Conservation (phyloP, 2,113 vertebrate species). For the Odontophorus gujanensis region DNA sequence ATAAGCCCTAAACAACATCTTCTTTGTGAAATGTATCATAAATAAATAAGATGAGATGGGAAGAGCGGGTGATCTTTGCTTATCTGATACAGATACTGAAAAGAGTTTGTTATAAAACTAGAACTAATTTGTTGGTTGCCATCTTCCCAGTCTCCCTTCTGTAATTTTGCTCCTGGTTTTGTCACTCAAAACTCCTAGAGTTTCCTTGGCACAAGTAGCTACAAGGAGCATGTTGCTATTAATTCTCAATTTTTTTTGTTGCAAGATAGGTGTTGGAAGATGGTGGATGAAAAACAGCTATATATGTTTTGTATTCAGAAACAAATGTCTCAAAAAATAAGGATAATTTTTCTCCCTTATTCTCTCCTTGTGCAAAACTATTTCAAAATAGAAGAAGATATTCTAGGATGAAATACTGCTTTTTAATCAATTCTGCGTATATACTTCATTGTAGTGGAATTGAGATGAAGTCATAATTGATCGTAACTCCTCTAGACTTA, state of each 20-base stretch:
- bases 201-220: not conserved
- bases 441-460: not conserved
- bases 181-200: not conserved
- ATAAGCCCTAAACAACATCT: constrained; percentile 53
- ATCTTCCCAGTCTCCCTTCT: not conserved
- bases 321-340: not conserved
- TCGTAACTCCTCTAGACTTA: not conserved
- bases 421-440: not conserved
- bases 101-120: constrained; percentile 6
- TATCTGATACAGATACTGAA: constrained; percentile 27
- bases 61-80: constrained; percentile 39
- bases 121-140: not conserved
- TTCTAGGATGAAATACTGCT: not conserved
- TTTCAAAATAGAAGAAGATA: not conserved
- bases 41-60: constrained; percentile 53
- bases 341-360: not conserved
- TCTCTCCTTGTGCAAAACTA: not conserved
- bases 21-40: constrained; percentile 42
- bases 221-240: not conserved
- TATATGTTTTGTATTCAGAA: not conserved
- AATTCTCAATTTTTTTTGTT: not conserved
- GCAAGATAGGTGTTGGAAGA: not conserved
- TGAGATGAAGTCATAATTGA: not conserved
- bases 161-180: not conserved
- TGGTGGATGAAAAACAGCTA: not conserved